A percentile compares a stretch with the other conserved stretches of the same genome.
Conservation (phyloP, 2,797 vertebrate species). For the Neostethus bicornis region DNA sequence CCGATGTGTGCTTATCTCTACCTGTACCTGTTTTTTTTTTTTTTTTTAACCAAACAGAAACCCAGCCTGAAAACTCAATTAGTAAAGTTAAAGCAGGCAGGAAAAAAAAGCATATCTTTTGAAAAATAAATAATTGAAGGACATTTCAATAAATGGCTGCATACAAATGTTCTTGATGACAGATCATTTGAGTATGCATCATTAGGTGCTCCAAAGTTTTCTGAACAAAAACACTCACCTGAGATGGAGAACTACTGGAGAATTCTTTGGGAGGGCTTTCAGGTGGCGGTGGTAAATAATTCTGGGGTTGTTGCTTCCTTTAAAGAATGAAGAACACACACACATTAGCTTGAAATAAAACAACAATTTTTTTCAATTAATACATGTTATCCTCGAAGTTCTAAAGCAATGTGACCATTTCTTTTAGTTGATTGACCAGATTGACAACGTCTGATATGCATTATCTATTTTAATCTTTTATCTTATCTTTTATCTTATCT, state of each 20-base stretch:
- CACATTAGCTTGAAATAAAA: background rate
- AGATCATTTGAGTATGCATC: background rate
- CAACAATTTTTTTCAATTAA: background rate
- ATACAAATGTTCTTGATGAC: too few species aligned
- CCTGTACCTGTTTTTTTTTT: too few species aligned
- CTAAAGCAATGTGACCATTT: constrained; percentile 1
- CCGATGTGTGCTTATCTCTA: background rate
- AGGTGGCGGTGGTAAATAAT: constrained; percentile 60
- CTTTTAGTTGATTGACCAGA: background rate
- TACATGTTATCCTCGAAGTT: background rate
- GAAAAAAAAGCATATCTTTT: too few species aligned
- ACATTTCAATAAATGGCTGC: too few species aligned
- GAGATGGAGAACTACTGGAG: constrained; percentile 83
- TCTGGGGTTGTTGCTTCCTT: constrained; percentile 90
- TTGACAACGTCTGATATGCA: background rate
- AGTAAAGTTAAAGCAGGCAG: background rate
- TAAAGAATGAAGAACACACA: constrained; percentile 8
- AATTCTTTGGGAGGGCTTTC: constrained; percentile 90
- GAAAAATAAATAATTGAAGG: too few species aligned
- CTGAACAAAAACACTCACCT: constrained; percentile 63
- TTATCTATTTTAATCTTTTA: background rate
- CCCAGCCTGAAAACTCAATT: background rate
- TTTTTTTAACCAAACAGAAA: background rate
- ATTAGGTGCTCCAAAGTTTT: background rate
- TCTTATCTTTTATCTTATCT: too few species aligned